Conservation (phyloP, 1,140 invertebrate genomes). For the Muscidifurax raptorellus region DNA sequence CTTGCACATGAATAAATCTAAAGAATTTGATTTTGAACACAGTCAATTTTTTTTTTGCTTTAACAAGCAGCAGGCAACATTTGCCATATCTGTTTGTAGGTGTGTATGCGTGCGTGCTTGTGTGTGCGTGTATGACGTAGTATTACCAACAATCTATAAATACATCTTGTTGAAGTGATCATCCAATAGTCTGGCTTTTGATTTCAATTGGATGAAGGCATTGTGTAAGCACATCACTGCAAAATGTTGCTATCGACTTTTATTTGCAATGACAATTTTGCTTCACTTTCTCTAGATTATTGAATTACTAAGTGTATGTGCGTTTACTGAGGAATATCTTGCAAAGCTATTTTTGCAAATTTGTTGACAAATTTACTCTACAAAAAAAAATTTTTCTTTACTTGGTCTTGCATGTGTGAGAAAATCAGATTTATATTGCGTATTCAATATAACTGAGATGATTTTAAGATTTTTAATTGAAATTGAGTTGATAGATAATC, state of each 20-base stretch:
- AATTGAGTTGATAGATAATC: neutral
- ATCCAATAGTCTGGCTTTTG: constrained; percentile 23
- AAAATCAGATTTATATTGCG: neutral
- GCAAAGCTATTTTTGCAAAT: neutral
- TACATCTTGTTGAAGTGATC: constrained; percentile 31
- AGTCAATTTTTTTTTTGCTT: neutral
- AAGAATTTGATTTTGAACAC: neutral
- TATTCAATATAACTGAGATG: neutral
- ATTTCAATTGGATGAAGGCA: constrained; percentile 36
- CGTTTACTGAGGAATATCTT: neutral
- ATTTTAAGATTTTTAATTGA: neutral
- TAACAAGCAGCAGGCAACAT: neutral
- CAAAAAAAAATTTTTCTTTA: neutral
- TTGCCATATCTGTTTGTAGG: too few relatives aligned
- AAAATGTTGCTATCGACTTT: constrained; percentile 1
- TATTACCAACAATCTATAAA: constrained; percentile 40
- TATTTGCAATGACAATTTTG: neutral
- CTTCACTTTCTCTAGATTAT: neutral
- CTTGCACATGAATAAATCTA: neutral
- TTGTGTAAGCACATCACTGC: constrained; percentile 19
- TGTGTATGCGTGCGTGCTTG: too few relatives aligned
- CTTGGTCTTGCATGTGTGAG: too few relatives aligned
- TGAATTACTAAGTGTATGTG: too few relatives aligned
- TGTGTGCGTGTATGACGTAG: neutral
- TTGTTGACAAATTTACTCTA: neutral